Evolutionary conservation across 2,888 invertebrate genomes (phyloP), one percentile per base, ranked within the genome.

Genomic region (Phyllotreta cruciferae): DNA sequence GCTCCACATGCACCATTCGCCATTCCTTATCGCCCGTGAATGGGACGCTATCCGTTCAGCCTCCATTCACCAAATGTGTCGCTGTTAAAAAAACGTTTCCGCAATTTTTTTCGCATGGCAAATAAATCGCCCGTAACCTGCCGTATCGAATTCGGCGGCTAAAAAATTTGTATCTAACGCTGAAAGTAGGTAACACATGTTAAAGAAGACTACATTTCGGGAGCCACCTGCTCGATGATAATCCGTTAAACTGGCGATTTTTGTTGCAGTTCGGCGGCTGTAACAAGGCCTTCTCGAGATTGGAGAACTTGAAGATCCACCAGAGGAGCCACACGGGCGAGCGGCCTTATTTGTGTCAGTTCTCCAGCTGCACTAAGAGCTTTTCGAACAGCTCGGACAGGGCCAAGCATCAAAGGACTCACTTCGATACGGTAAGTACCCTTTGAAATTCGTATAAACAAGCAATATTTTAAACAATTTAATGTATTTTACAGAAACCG

Each of bases 311-410:
- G 71, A 99, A 98, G 85, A 99, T 98, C 73, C 99, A 99, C 82
- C 91, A 96, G 67, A 83, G 96, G 38, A 95, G 95, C 1, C 96
- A 97, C 80, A 97, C 96, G 0, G 98, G 98, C 0, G 98, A 98
- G 81, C 86, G 97, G 45, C 98, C 98, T 0, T 98, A 98, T 78
- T 87, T 92, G 62, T 99, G 98, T 76, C 96, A 96, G 71, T 94
- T 94, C 71, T 88, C 91, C 0, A 92, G 93, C 57, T 99, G 98
- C 80, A 84, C 90, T 50, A 98, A 99, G 81, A 96, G 98, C 1
- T 99, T 99, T 83, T 97, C 96, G 76, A 99, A 99, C 82, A 98
- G 98, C 66, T 98, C 97, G 0, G 99, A 99, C 80, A 85, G 98
- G 56, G 98, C 98, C 6, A 99, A 99, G 82, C 99, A 99, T 83